Percentiles rank a stretch among this genome's conserved stretches.
phyloP scores from a whole-genome alignment of 2,113 vertebrate species.

The Mionectes macconnelli region DNA sequence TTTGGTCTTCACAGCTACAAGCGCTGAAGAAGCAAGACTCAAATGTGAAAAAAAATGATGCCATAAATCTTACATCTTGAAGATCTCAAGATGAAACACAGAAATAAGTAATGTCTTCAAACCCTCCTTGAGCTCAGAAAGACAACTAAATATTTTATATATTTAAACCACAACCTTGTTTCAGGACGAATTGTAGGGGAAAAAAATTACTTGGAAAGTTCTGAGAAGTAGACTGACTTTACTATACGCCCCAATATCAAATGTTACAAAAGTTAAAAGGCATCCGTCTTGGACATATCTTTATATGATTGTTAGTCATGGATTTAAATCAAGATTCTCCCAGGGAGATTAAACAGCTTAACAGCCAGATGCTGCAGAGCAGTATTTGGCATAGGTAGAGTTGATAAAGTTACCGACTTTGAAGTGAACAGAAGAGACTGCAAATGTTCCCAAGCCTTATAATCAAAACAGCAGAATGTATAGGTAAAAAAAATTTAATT shows the following conservation, averaged over 20 bases:
- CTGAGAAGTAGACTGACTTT: neutral
- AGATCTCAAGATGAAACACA: neutral
- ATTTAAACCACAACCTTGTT: neutral
- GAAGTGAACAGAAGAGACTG: slow-evolving; percentile 48
- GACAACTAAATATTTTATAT: neutral
- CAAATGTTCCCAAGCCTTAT: slow-evolving; percentile 2
- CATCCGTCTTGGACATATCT: slow-evolving; percentile 55
- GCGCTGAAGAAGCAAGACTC: neutral
- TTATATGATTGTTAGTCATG: slow-evolving; percentile 43
- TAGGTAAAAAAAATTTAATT: neutral
- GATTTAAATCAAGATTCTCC: slow-evolving; percentile 61
- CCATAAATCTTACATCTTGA: neutral
- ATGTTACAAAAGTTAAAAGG: slow-evolving; percentile 14
- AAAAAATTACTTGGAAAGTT: neutral
- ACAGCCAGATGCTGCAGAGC: slow-evolving; percentile 61
- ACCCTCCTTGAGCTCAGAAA: neutral
- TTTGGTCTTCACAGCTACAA: neutral
- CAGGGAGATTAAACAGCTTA: slow-evolving; percentile 64
- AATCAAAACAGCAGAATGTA: slow-evolving; percentile 37
- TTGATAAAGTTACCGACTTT: slow-evolving; percentile 53
- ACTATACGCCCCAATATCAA: neutral
- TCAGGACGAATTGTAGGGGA: neutral
- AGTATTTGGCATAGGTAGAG: slow-evolving; percentile 19
- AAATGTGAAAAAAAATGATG: neutral
- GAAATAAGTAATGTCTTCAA: neutral